Evolutionary conservation across 2,888 invertebrate species (phyloP).

Genomic region (Xylophagus ater): DNA sequence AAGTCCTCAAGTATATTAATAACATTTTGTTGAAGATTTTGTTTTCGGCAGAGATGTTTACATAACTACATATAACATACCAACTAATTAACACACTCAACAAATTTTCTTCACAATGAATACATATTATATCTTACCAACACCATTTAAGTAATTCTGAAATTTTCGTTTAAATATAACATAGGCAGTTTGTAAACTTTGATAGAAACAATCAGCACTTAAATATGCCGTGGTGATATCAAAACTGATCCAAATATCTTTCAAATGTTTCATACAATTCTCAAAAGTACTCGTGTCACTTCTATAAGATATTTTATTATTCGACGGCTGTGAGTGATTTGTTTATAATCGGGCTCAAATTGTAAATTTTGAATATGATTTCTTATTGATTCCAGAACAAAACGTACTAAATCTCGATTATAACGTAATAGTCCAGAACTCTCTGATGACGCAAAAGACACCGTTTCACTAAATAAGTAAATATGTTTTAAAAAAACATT

Average conservation of each 20-base stretch:
- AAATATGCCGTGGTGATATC: constrained; percentile 42
- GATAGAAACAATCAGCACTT: constrained; percentile 46
- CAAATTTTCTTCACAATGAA: too few species aligned
- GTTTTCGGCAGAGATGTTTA: too few species aligned
- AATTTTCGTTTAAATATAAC: constrained; percentile 30
- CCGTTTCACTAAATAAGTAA: constrained; percentile 40
- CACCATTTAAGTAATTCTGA: constrained; percentile 28
- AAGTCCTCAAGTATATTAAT: too few species aligned
- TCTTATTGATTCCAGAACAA: constrained; percentile 38
- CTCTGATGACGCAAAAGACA: constrained; percentile 41
- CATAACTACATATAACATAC: too few species aligned
- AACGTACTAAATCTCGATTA: constrained; percentile 45
- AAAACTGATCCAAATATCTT: constrained; percentile 40
- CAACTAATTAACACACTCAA: too few species aligned
- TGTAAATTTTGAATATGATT: constrained; percentile 27
- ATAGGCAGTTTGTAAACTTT: constrained; percentile 30
- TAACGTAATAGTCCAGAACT: constrained; percentile 41
- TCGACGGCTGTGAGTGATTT: constrained; percentile 30
- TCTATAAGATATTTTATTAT: constrained; percentile 29
- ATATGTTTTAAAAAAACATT: too few species aligned
- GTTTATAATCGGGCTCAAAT: constrained; percentile 30
- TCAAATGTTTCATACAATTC: constrained; percentile 40
- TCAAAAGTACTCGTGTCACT: constrained; percentile 32
- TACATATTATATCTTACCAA: too few species aligned
- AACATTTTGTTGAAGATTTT: too few species aligned